Evolutionary conservation across 2,797 vertebrate genomes (phyloP).

Genomic region (Brotula barbata): DNA sequence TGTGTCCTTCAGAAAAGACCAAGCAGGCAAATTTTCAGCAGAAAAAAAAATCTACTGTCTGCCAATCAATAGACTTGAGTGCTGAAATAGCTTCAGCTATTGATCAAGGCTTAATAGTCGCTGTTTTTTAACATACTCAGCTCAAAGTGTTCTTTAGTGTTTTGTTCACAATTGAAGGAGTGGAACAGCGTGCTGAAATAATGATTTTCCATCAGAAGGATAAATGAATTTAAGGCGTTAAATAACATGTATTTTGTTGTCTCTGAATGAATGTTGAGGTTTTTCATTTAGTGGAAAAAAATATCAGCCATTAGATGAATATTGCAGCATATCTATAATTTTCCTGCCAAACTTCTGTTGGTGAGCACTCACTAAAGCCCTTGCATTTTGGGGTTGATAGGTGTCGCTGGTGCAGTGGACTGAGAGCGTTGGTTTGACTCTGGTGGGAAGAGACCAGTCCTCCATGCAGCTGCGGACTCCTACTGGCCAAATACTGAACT

Average conservation of each 20-base stretch:
- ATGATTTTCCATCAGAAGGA: constrained; percentile 29
- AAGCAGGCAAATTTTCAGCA: constrained; percentile 41
- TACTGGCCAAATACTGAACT: constrained; percentile 96
- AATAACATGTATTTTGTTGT: constrained; percentile 2
- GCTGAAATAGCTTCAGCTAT: constrained; percentile 60
- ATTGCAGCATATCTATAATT: neutral
- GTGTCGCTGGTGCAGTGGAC: constrained; percentile 99
- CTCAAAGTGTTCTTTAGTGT: constrained; percentile 35
- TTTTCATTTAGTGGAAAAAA: constrained; percentile 2
- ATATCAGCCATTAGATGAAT: neutral
- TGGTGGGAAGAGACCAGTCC: constrained; percentile 96
- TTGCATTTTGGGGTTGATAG: constrained; percentile 71
- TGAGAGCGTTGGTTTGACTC: constrained; percentile 92
- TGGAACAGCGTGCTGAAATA: constrained; percentile 35
- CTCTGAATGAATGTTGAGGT: neutral
- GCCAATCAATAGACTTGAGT: constrained; percentile 65
- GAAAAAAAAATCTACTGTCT: constrained; percentile 40
- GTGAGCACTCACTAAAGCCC: neutral
- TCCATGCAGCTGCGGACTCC: constrained; percentile 99
- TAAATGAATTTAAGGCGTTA: neutral
- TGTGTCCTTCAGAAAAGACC: constrained; percentile 57
- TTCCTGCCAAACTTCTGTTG: neutral
- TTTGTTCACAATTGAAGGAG: constrained; percentile 33
- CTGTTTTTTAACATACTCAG: constrained; percentile 29
- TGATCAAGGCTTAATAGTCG: constrained; percentile 50